A percentile compares a stretch with the other conserved stretches of the same genome.
Conservation (phyloP, 2,797 vertebrate species). For the Malacoraja senta region DNA sequence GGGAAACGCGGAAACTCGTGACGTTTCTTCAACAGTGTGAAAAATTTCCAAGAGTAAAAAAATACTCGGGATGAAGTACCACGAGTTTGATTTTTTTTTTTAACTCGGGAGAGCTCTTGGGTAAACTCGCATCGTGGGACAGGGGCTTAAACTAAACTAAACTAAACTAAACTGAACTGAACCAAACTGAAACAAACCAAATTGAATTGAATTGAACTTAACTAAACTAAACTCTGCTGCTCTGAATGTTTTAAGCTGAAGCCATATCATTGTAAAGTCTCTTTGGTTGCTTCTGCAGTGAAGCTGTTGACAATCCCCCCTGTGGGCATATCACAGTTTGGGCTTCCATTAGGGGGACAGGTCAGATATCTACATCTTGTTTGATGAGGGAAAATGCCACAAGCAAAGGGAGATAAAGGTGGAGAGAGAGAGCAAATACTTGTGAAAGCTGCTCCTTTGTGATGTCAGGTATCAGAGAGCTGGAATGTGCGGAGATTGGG, state of each 20-base stretch:
- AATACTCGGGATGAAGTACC: no score
- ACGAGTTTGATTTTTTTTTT: no score
- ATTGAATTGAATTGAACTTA: no score
- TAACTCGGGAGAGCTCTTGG: no score
- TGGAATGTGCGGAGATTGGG: constrained; percentile 13
- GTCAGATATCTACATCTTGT: constrained; percentile 44
- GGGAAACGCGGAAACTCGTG: no score
- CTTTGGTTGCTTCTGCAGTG: background rate
- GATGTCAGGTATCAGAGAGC: background rate
- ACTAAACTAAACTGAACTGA: no score
- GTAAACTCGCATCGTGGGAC: no score
- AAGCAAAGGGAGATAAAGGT: constrained; percentile 40
- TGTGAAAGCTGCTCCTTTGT: constrained; percentile 13
- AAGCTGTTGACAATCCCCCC: background rate
- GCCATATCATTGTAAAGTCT: background rate
- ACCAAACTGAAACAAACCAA: no score
- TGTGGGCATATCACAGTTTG: background rate
- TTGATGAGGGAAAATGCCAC: constrained; percentile 46
- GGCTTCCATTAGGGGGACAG: constrained; percentile 38
- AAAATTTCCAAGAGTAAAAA: no score
- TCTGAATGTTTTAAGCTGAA: background rate
- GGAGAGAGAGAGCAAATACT: constrained; percentile 26
- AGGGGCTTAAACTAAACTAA: no score
- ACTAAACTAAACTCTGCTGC: no score
- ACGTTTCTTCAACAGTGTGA: no score